Conservation (phyloP, 23 tunicate genomes). For the Ciona savignyi region DNA sequence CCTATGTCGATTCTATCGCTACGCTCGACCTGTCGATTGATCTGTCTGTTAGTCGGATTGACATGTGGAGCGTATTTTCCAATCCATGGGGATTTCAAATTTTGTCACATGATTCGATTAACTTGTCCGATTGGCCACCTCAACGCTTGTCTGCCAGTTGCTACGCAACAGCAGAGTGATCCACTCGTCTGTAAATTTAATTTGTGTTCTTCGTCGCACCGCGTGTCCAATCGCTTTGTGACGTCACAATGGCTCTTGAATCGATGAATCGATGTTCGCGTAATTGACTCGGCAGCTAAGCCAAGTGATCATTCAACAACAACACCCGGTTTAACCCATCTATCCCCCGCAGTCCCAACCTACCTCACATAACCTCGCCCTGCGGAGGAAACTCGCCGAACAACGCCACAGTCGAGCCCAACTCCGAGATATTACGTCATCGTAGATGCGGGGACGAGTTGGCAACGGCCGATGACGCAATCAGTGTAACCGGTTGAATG, state of each 20-base stretch:
- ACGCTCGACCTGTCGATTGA: neutral
- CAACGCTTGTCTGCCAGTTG: neutral
- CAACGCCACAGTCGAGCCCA: neutral
- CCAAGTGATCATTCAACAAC: neutral
- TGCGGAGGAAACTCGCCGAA: neutral
- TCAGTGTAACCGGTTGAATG: neutral
- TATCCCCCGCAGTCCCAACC: neutral
- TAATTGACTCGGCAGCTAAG: neutral
- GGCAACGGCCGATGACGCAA: neutral
- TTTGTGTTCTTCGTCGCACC: neutral
- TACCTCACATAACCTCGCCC: neutral
- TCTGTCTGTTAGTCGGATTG: neutral
- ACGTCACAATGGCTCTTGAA: neutral
- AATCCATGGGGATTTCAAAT: neutral
- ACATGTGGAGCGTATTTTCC: neutral
- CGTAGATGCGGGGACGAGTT: neutral
- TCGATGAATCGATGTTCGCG: neutral
- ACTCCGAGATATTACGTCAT: neutral
- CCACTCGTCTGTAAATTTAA: neutral
- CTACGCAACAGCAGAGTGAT: neutral
- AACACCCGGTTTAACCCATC: neutral
- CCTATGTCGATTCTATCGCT: neutral
- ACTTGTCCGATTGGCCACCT: neutral
- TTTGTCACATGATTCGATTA: neutral
- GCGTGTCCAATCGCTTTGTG: neutral